Conservation (phyloP, 2,113 vertebrate genomes). For the Indri indri region DNA sequence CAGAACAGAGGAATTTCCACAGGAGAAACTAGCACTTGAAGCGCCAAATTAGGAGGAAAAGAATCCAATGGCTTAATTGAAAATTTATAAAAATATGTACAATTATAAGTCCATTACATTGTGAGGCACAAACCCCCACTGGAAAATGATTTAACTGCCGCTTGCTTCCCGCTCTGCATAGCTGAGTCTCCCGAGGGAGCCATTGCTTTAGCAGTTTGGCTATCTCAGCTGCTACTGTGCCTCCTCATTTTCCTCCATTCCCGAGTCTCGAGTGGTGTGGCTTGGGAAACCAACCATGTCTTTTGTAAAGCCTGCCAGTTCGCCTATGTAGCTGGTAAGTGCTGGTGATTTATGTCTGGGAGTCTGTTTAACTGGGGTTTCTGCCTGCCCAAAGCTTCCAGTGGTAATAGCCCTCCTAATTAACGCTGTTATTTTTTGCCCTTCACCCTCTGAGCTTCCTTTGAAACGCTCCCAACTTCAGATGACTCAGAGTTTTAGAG, state of each 20-base stretch:
- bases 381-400: slow-evolving; percentile 38
- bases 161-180: slow-evolving; percentile 22
- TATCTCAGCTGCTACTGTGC: neutral
- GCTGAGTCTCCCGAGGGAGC: slow-evolving; percentile 62
- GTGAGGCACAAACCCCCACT: slow-evolving; percentile 60
- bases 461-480: slow-evolving; percentile 73
- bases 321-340: neutral
- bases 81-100: slow-evolving; percentile 79
- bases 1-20: slow-evolving; percentile 52
- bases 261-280: slow-evolving; percentile 53
- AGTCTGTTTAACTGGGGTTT: slow-evolving; percentile 41
- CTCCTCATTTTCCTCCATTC: slow-evolving; percentile 72
- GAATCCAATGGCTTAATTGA: slow-evolving; percentile 80
- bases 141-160: slow-evolving; percentile 56
- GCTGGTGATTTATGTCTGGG: neutral
- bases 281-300: slow-evolving; percentile 38
- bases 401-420: neutral
- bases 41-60: slow-evolving; percentile 76
- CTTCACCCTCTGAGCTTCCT: slow-evolving; percentile 30
- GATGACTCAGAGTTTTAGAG: slow-evolving; percentile 60
- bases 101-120: slow-evolving; percentile 82
- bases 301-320: slow-evolving; percentile 65
- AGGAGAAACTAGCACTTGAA: slow-evolving; percentile 51
- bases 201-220: slow-evolving; percentile 60
- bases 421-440: neutral